Evolutionary conservation across 2,113 vertebrate species (phyloP).

Genomic region (Coracopsis vasa): DNA sequence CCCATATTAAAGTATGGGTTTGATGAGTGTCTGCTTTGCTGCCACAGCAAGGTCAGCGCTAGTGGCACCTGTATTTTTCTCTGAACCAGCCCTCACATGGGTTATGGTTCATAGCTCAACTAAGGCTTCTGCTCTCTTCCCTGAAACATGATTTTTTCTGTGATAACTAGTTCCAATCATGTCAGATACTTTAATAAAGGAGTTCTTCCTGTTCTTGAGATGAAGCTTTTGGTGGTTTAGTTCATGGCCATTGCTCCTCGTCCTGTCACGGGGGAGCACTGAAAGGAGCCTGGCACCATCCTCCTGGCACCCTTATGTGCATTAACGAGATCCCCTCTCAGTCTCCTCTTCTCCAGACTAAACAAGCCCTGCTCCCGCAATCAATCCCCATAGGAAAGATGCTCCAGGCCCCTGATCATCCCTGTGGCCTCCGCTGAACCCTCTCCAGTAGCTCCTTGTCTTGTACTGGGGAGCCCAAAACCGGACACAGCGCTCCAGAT

Average conservation of each 20-base stretch:
- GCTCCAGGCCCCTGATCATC: not conserved
- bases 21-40: not conserved
- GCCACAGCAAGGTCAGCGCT: not conserved
- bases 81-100: not conserved
- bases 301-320: no score
- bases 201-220: not conserved
- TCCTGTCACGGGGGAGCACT: no score
- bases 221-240: not conserved
- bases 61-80: not conserved
- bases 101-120: not conserved
- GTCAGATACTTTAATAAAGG: not conserved
- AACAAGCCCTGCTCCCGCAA: not conserved
- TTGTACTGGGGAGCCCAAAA: not conserved
- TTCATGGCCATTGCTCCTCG: not conserved
- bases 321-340: not conserved
- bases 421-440: not conserved
- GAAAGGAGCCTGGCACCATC: not conserved
- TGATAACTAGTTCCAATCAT: not conserved
- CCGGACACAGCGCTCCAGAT: not conserved
- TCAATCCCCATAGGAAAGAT: fast-evolving
- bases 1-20: fast-evolving
- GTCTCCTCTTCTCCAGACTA: not conserved
- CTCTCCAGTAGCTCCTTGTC: no score
- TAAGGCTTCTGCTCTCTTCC: not conserved
- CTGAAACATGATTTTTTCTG: not conserved